Percentiles rank a stretch among this genome's conserved stretches.
These are phyloP conservation scores for Furcula furcula DNA, from an alignment of 2,888 invertebrate species.

Conservation along the genomic window DNA sequence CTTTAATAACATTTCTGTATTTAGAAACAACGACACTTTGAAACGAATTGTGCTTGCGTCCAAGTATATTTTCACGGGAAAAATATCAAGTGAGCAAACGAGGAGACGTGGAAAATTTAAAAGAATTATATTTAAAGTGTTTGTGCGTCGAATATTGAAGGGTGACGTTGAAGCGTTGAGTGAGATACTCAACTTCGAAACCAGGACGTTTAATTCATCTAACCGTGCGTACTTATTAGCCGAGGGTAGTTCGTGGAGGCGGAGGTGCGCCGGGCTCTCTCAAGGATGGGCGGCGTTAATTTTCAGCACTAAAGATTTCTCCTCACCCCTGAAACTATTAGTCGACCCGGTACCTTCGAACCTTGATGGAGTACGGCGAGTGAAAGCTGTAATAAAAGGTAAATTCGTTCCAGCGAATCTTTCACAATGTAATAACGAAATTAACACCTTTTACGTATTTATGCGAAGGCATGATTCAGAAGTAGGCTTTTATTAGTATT, in stretches of 20 bases:
- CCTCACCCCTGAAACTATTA: conserved; percentile 59
- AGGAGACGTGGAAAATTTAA: conserved; percentile 53
- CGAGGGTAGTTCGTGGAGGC: conserved; percentile 52
- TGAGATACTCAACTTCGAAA: conserved; percentile 71
- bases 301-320: conserved; percentile 52
- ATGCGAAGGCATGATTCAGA: neutral
- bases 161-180: conserved; percentile 68
- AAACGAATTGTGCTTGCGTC: conserved; percentile 62
- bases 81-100: conserved; percentile 67
- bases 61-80: conserved; percentile 75
- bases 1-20: conserved; percentile 62
- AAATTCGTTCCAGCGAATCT: conserved; percentile 17
- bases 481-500: conserved; percentile 2
- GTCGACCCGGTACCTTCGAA: conserved; percentile 71
- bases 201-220: conserved; percentile 65
- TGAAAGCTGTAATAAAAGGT: conserved; percentile 76
- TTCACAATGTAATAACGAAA: neutral
- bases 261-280: conserved; percentile 38
- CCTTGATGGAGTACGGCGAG: conserved; percentile 62
- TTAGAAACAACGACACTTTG: conserved; percentile 67
- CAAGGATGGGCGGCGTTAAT: conserved; percentile 63
- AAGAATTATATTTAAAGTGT: conserved; percentile 69
- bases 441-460: neutral
- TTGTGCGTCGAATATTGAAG: conserved; percentile 69
- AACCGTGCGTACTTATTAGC: conserved; percentile 64